Percentiles rank a stretch among this genome's conserved stretches.
Conservation (phyloP, 2,888 invertebrate species). For the Andrena marginata region DNA sequence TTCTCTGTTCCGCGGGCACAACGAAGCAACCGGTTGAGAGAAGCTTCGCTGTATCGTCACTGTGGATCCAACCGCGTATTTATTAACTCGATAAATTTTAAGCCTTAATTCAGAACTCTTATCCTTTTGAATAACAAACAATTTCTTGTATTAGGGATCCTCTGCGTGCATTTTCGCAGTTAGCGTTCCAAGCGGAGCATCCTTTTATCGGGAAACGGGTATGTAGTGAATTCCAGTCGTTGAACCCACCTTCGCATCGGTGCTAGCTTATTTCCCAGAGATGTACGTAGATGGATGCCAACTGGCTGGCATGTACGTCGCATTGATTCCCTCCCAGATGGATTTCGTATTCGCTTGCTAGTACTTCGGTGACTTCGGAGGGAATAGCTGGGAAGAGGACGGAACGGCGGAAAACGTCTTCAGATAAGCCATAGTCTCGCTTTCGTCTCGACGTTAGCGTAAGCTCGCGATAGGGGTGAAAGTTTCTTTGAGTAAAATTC, state of each 20-base stretch:
- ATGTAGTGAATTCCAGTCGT: slow-evolving; percentile 3
- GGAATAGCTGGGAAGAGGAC: slow-evolving; percentile 40
- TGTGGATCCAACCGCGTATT: too few species aligned
- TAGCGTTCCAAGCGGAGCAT: slow-evolving; percentile 9
- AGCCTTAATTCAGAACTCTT: too few species aligned
- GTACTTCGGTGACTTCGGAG: slow-evolving; percentile 58
- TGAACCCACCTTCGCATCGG: slow-evolving; percentile 4
- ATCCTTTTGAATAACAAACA: too few species aligned
- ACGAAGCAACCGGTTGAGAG: background rate
- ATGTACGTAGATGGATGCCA: slow-evolving; percentile 38
- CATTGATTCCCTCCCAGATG: slow-evolving; percentile 47
- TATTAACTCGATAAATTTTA: too few species aligned
- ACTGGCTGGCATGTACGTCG: slow-evolving; percentile 27
- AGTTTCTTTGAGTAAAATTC: slow-evolving; percentile 54
- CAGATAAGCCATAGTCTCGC: slow-evolving; percentile 58
- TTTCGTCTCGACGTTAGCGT: slow-evolving; percentile 35
- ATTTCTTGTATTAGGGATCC: slow-evolving; percentile 2
- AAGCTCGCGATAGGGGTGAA: slow-evolving; percentile 4
- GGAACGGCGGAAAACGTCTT: slow-evolving; percentile 57
- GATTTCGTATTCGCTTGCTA: slow-evolving; percentile 58
- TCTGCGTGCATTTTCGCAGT: background rate
- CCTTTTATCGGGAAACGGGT: background rate
- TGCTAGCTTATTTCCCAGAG: slow-evolving; percentile 39
- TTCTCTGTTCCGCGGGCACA: background rate
- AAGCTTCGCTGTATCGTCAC: slow-evolving; percentile 4